Evolutionary conservation across 37 sponge, comb jelly and placozoan genomes (phyloP).

Genomic region (Bolinopsis microptera): DNA sequence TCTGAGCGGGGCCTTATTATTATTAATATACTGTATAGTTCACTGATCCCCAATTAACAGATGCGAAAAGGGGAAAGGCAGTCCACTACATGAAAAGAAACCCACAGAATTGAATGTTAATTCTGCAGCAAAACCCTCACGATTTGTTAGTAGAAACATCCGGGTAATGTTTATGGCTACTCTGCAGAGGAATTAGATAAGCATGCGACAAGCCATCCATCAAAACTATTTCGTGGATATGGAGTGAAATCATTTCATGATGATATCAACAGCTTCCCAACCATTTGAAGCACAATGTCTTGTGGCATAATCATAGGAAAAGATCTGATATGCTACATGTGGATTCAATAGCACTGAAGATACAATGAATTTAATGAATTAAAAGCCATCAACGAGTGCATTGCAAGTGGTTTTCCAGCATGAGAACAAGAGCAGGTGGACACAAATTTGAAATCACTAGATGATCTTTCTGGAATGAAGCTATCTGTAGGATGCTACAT

Average conservation of each 20-base stretch:
- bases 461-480: neutral
- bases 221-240: neutral
- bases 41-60: no score
- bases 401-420: neutral
- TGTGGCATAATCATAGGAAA: neutral
- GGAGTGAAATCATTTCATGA: neutral
- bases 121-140: neutral
- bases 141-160: neutral
- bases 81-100: neutral
- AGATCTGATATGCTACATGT: neutral
- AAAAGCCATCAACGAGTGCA: neutral
- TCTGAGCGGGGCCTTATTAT: no score
- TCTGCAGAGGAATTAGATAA: neutral
- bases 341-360: neutral
- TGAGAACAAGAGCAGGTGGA: neutral
- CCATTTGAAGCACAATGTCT: neutral
- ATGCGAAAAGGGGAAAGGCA: neutral
- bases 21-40: neutral
- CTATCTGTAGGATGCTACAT: neutral
- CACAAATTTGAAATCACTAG: neutral
- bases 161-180: neutral
- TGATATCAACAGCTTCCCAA: neutral
- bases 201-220: neutral
- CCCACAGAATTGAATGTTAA: neutral
- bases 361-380: no score